Base-by-base conservation (phyloP, 2,113 vertebrate species). In the Cryptomyrus ogoouensis region DNA sequence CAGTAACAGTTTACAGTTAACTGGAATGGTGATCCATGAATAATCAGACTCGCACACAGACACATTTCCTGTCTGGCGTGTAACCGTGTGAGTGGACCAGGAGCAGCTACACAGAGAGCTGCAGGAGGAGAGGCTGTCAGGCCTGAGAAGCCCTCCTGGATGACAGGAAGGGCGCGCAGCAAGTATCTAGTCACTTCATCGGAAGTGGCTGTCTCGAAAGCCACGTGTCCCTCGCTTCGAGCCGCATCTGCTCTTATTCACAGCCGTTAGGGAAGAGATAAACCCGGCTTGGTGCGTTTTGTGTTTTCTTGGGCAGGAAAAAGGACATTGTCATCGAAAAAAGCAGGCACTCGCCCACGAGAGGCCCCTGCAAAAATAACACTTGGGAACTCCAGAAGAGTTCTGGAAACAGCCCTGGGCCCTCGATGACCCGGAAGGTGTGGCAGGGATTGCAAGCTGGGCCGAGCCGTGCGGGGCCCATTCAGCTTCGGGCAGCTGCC, bases 401-500 rank as follows among this genome's bases (percentile, higher is more conserved):
- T 50, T 80, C 46, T 74, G 66, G 74, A 49, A 77, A 89, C 53
- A 49, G 15, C 35, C 44, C 15, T 53, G 85, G 47, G 85, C 12
- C n/a, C 85, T 53, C 50, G 2, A 47, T 52, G 27, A 87, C 47
- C 50, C 50, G 1, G 49, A 87, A 80, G 74, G 31, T 17, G 35
- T 80, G 74, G 74, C 35, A 35, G 46, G 35, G 83, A 52, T 35
- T 13, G 9, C 49, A 0, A 47, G 84, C n/a, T 17, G 10, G 5
- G 35, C 47, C 46, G 10, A 1, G 27, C 13, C 1, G 17, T 42
- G 35, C 42, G 15, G 17, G 24, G 44, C 3, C 17, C 85, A 19
- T 13, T 53, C 49, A 9, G 50, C 47, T 19, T 56, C 15, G 15
- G 24, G 27, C 86, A 88, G 89, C 91, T 91, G 89, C 85, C 74